Percentiles rank a stretch among this genome's conserved stretches.
Evolutionary conservation across 2,797 vertebrate genomes (phyloP).

Genomic region (Okamejei kenojei): DNA sequence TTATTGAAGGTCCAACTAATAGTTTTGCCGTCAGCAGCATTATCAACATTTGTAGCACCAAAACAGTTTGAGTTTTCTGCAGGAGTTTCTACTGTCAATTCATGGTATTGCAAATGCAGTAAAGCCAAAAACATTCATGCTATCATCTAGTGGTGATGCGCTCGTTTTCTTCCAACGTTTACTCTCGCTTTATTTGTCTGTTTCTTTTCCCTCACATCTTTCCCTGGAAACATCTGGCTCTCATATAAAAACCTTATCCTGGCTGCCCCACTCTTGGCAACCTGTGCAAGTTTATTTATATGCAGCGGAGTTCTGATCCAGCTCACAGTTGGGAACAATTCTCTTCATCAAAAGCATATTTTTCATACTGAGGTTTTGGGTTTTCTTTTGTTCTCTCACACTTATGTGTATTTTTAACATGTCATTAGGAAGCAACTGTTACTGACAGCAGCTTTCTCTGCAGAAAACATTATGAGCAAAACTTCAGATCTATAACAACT

Average conservation of each 20-base stretch:
- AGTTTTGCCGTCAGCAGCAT: neutral
- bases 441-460: neutral
- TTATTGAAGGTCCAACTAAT: neutral
- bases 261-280: conserved; percentile 57
- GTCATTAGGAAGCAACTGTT: conserved; percentile 51
- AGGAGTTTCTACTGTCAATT: neutral
- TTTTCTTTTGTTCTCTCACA: conserved; percentile 54
- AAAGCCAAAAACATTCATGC: neutral
- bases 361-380: conserved; percentile 49
- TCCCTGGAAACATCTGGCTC: conserved; percentile 37
- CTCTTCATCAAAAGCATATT: conserved; percentile 64
- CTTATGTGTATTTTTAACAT: conserved; percentile 47
- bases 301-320: conserved; percentile 59
- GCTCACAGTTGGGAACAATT: conserved; percentile 61
- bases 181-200: neutral
- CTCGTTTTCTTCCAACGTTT: neutral
- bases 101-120: neutral
- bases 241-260: conserved; percentile 48
- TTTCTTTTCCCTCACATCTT: neutral
- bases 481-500: neutral
- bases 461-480: neutral
- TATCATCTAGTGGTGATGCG: neutral
- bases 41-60: neutral
- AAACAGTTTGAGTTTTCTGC: neutral
- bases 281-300: conserved; percentile 64